These are phyloP conservation scores for Dicyrtoma fusca DNA, from an alignment of 2,888 invertebrate species.

Conservation along the genomic window DNA sequence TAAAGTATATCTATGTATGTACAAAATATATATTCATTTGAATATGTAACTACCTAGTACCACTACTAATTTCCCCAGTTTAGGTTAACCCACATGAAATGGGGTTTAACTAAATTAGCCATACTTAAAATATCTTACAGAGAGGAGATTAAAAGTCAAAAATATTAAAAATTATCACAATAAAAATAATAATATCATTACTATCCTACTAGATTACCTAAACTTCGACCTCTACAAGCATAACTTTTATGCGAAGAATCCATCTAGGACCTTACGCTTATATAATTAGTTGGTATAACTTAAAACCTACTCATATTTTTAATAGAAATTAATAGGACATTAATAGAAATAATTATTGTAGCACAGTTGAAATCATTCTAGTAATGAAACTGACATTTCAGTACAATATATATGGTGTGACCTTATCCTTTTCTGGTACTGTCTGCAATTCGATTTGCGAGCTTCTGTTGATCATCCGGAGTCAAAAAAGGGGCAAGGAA, in stretches of 20 bases:
- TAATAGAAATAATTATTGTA: neutral
- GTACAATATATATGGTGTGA: too few relatives aligned
- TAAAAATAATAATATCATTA: too few relatives aligned
- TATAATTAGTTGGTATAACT: neutral
- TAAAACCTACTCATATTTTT: too few relatives aligned
- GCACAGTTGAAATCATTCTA: neutral
- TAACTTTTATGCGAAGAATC: too few relatives aligned
- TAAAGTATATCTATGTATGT: neutral
- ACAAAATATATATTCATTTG: neutral
- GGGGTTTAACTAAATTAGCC: too few relatives aligned
- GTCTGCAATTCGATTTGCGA: constrained; percentile 45
- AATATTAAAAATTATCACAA: neutral
- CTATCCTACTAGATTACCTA: too few relatives aligned
- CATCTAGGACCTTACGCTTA: too few relatives aligned
- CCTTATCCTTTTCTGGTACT: constrained; percentile 1
- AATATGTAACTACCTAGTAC: neutral
- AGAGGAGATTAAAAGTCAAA: too few relatives aligned
- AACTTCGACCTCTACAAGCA: too few relatives aligned
- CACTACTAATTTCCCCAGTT: constrained; percentile 2
- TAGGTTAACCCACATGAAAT: too few relatives aligned
- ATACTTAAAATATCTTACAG: too few relatives aligned
- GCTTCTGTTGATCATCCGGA: constrained; percentile 52
- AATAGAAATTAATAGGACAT: neutral
- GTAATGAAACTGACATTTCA: neutral
- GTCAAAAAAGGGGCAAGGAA: constrained; percentile 51